Evolutionary conservation across 2,113 vertebrate species (phyloP).

Genomic region (Crotalus helleri): DNA sequence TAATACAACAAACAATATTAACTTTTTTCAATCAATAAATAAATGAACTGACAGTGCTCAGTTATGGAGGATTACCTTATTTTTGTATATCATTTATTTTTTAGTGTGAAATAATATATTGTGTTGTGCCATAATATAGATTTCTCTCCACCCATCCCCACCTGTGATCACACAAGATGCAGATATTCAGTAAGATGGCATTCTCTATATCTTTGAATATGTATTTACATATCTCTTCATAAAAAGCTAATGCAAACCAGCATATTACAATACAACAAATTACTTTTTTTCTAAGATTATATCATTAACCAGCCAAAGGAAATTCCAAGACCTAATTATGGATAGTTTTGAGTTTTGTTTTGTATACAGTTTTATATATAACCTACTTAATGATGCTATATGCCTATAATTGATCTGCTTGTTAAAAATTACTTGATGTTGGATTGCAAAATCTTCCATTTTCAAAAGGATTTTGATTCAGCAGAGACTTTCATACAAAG

Average conservation of each 20-base stretch:
- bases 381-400: background rate
- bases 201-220: conserved; percentile 56
- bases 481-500: background rate
- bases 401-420: conserved; percentile 18
- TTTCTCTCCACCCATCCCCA: conserved; percentile 49
- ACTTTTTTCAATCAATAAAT: conserved; percentile 54
- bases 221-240: conserved; percentile 59
- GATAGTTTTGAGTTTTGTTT: background rate
- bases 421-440: conserved; percentile 8
- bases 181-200: conserved; percentile 85
- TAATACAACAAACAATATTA: conserved; percentile 58
- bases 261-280: background rate
- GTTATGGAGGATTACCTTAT: conserved; percentile 66
- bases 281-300: background rate
- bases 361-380: conserved; percentile 1
- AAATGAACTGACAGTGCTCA: conserved; percentile 58
- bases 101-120: conserved; percentile 65
- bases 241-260: background rate
- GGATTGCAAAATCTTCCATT: background rate
- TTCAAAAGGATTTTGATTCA: background rate
- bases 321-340: background rate
- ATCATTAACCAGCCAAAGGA: background rate
- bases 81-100: conserved; percentile 69
- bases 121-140: conserved; percentile 70
- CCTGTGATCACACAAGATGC: conserved; percentile 76